Percentiles rank a stretch among this genome's conserved stretches.
phyloP scores from a whole-genome alignment of 2,113 vertebrate genomes.

The Myotis lucifugus region DNA sequence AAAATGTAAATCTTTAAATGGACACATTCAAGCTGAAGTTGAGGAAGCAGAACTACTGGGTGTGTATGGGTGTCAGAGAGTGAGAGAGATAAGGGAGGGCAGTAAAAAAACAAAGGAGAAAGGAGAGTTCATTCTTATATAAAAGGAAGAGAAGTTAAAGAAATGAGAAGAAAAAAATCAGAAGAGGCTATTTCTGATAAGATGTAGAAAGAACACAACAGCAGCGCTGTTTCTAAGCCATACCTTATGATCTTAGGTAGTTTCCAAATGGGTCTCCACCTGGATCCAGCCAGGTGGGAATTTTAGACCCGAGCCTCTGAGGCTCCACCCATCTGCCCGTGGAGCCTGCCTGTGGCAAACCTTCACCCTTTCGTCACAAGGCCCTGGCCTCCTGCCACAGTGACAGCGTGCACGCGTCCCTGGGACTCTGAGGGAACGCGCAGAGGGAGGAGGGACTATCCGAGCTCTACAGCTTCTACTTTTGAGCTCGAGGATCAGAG shows the following conservation, averaged over 20 bases:
- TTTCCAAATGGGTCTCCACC: background rate
- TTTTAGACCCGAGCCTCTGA: background rate
- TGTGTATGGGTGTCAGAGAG: background rate
- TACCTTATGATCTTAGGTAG: slow-evolving; percentile 4
- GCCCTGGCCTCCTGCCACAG: background rate
- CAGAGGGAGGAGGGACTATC: background rate
- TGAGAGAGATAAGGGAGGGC: background rate
- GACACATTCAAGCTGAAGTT: background rate
- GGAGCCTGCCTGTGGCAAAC: background rate
- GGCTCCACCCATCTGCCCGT: slow-evolving; percentile 38
- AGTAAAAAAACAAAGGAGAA: background rate
- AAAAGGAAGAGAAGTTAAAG: slow-evolving; percentile 1
- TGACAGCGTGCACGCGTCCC: background rate
- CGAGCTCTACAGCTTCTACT: background rate
- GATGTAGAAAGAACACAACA: background rate
- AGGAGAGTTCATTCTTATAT: background rate
- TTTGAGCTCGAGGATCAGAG: background rate
- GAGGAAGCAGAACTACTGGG: background rate
- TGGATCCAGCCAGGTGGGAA: background rate
- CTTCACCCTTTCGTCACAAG: background rate
- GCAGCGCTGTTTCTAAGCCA: background rate
- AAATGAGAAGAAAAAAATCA: background rate
- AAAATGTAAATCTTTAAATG: background rate
- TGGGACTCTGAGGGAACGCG: background rate
- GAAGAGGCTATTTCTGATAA: background rate